phyloP scores from a whole-genome alignment of 2,888 invertebrate species.

The Tholera decimalis region DNA sequence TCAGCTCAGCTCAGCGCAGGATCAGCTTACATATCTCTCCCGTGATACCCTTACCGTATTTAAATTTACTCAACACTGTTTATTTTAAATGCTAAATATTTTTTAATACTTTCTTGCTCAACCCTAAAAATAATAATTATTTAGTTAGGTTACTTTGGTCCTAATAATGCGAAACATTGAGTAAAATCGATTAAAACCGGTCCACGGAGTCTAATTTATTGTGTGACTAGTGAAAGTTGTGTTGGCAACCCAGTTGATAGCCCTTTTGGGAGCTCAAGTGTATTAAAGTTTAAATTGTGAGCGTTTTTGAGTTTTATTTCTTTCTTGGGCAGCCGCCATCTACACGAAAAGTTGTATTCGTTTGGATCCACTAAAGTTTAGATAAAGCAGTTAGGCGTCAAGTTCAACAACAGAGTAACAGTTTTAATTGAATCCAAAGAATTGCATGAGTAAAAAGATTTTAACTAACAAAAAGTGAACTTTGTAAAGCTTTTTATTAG shows the following conservation, averaged over 20 bases:
- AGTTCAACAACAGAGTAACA: constrained; percentile 36
- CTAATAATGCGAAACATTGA: no score
- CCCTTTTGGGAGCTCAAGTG: constrained; percentile 62
- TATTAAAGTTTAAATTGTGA: constrained; percentile 64
- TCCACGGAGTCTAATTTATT: constrained; percentile 57
- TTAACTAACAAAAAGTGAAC: constrained; percentile 31
- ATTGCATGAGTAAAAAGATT: constrained; percentile 44
- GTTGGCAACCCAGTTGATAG: constrained; percentile 63
- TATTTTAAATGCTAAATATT: no score
- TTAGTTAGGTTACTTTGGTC: no score
- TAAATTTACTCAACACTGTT: no score
- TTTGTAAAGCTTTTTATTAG: neutral
- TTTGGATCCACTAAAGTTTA: constrained; percentile 47
- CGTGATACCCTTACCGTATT: no score
- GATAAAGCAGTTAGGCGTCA: constrained; percentile 44
- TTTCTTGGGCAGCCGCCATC: constrained; percentile 52
- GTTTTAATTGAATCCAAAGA: constrained; percentile 62
- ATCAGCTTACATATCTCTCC: no score
- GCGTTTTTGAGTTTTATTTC: constrained; percentile 59
- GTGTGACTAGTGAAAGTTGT: constrained; percentile 66
- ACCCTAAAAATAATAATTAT: no score
- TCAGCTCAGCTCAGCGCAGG: no score
- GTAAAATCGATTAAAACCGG: constrained; percentile 66
- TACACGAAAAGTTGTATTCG: constrained; percentile 36
- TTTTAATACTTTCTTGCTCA: no score